A percentile compares a stretch with the other conserved stretches of the same genome.
Evolutionary conservation across 2,113 vertebrate species (phyloP).

Genomic region (Agapornis roseicollis): DNA sequence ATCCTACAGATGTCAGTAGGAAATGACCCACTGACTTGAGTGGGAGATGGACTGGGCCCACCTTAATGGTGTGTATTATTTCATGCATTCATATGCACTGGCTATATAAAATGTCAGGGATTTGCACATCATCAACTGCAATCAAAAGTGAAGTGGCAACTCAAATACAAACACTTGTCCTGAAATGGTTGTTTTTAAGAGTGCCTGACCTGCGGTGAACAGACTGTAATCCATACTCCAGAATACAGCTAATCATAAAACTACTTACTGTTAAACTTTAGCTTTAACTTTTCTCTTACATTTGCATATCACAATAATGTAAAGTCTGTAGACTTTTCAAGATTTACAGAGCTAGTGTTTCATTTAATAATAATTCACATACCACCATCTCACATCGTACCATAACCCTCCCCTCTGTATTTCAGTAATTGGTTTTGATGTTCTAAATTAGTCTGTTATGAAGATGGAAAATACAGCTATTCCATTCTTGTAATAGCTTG

Average conservation of each 20-base stretch:
- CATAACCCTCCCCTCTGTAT: neutral
- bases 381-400: neutral
- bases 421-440: neutral
- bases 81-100: neutral
- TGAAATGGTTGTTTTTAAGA: neutral
- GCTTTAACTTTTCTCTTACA: neutral
- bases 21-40: neutral
- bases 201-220: neutral
- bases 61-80: neutral
- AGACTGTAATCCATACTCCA: neutral
- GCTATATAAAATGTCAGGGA: neutral
- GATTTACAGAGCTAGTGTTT: neutral
- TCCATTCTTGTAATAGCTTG: neutral
- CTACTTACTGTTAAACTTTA: neutral
- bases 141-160: neutral
- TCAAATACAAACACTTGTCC: neutral
- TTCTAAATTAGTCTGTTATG: neutral
- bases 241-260: neutral
- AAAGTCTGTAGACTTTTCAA: neutral
- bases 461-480: neutral
- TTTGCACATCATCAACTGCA: neutral
- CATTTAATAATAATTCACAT: neutral
- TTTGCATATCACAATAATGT: neutral
- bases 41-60: neutral
- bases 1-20: neutral